phyloP scores from a whole-genome alignment of 2,888 invertebrate genomes.

The Helicoverpa assulta region DNA sequence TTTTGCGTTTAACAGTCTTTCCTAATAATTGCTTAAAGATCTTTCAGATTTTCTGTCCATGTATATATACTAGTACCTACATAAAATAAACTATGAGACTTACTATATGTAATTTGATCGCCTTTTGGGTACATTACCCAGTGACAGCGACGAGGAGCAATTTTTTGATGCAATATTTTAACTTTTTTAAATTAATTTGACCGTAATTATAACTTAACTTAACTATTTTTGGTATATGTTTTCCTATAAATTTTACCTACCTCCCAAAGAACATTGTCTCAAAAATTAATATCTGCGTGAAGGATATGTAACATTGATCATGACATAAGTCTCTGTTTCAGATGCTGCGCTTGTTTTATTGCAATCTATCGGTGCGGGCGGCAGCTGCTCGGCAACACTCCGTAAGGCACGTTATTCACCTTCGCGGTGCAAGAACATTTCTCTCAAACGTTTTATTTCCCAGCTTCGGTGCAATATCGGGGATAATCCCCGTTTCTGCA shows the following conservation, averaged over 20 bases:
- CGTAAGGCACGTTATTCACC: conserved; percentile 72
- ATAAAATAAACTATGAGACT: too few relatives aligned
- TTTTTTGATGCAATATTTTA: too few relatives aligned
- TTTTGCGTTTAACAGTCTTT: too few relatives aligned
- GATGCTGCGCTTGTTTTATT: conserved; percentile 55
- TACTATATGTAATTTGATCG: too few relatives aligned
- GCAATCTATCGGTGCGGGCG: conserved; percentile 61
- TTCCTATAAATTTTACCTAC: not conserved
- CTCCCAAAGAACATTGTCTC: conserved; percentile 2
- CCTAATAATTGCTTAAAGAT: too few relatives aligned
- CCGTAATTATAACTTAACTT: too few relatives aligned
- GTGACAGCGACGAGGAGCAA: too few relatives aligned
- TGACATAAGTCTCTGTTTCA: conserved; percentile 50
- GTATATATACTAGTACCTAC: too few relatives aligned
- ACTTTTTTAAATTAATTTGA: too few relatives aligned
- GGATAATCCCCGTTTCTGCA: conserved; percentile 78
- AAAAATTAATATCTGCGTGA: conserved; percentile 31
- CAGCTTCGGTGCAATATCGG: conserved; percentile 71
- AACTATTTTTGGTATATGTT: too few relatives aligned
- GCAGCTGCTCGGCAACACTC: conserved; percentile 64
- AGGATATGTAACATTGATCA: conserved; percentile 50
- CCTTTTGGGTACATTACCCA: too few relatives aligned
- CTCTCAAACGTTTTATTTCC: conserved; percentile 73
- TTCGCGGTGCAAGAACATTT: conserved; percentile 64
- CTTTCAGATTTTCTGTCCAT: too few relatives aligned